Conservation (phyloP, 2,888 invertebrate genomes). For the Lasioglossum pauxillum region DNA sequence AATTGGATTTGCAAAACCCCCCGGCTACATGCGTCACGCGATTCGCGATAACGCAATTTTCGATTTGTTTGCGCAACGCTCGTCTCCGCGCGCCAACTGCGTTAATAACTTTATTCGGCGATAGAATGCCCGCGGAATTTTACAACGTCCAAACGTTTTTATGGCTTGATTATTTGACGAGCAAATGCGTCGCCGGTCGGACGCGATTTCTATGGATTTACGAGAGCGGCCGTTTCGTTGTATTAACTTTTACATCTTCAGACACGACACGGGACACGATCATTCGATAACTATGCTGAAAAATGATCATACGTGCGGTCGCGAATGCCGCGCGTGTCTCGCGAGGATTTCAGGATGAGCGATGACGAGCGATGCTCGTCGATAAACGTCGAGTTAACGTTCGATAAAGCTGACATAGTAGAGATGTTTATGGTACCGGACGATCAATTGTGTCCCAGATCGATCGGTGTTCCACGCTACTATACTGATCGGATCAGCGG, state of each 20-base stretch:
- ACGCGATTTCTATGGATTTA: neutral
- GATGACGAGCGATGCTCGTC: constrained; percentile 62
- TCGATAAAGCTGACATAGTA: constrained; percentile 54
- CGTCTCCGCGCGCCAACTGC: constrained; percentile 13
- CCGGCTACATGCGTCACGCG: constrained; percentile 28
- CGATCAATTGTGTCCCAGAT: constrained; percentile 48
- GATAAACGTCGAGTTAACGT: constrained; percentile 60
- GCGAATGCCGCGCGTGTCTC: constrained; percentile 62
- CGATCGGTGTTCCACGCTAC: constrained; percentile 22
- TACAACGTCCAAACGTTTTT: constrained; percentile 17
- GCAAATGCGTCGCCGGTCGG: neutral
- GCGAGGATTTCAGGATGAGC: constrained; percentile 62
- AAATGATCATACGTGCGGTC: constrained; percentile 64
- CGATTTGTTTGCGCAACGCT: constrained; percentile 47
- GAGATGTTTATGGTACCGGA: constrained; percentile 52
- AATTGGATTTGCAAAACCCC: constrained; percentile 41
- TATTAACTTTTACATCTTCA: constrained; percentile 10
- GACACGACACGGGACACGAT: constrained; percentile 48
- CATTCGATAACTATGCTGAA: constrained; percentile 67
- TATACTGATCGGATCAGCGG: constrained; percentile 13
- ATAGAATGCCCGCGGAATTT: constrained; percentile 3
- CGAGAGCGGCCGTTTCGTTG: neutral
- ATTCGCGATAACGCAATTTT: constrained; percentile 45
- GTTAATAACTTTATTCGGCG: constrained; percentile 39
- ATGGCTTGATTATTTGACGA: neutral